Conservation (phyloP, 2,113 vertebrate genomes). For the Anoura caudifer region DNA sequence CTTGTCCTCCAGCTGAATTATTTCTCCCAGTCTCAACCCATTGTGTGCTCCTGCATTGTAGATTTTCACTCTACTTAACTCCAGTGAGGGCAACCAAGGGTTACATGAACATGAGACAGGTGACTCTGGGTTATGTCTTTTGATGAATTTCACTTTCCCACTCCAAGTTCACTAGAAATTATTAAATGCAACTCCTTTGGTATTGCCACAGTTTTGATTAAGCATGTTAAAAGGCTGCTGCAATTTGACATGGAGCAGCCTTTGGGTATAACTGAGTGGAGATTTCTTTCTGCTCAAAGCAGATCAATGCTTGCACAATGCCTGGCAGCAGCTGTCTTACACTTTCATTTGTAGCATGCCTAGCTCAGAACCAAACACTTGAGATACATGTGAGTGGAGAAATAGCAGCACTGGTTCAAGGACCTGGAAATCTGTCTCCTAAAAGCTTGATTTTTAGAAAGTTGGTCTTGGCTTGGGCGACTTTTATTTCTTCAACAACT, state of each 20-base stretch:
- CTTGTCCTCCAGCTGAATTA: background rate
- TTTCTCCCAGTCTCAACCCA: conserved; percentile 18
- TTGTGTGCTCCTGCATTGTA: background rate
- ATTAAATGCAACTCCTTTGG: conserved; percentile 51
- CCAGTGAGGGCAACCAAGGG: background rate
- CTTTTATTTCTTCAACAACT: conserved; percentile 55
- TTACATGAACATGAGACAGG: background rate
- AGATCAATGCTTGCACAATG: conserved; percentile 72
- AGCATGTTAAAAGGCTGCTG: conserved; percentile 65
- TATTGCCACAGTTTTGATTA: conserved; percentile 54
- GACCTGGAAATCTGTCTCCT: conserved; percentile 53
- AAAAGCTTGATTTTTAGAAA: conserved; percentile 49
- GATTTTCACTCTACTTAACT: background rate
- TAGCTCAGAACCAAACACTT: conserved; percentile 61
- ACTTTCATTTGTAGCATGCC: conserved; percentile 43
- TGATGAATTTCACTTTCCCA: conserved; percentile 31
- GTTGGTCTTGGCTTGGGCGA: conserved; percentile 34
- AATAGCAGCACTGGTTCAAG: conserved; percentile 29
- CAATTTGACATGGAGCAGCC: too few relatives aligned
- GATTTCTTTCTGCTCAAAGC: conserved; percentile 67
- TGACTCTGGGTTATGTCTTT: background rate
- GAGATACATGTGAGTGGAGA: conserved; percentile 47
- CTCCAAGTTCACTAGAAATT: background rate
- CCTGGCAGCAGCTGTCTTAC: conserved; percentile 44
- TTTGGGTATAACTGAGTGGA: too few relatives aligned